A percentile compares a stretch with the other conserved stretches of the same genome.
Evolutionary conservation across 2,797 vertebrate species (phyloP).

Genomic region (Schizopygopsis malacanthus): DNA sequence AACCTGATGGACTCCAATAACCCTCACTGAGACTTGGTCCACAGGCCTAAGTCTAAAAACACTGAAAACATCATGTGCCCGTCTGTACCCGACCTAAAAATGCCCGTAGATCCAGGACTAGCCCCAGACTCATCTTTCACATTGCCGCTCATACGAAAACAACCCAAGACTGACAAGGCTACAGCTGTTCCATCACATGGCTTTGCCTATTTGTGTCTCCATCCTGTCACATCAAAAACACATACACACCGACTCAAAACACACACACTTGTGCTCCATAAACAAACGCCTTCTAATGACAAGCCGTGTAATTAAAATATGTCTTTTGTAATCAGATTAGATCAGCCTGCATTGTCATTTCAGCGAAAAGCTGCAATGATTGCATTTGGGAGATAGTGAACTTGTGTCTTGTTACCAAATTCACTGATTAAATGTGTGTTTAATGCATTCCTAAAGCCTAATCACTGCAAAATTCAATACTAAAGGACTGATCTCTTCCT

Average conservation of each 20-base stretch:
- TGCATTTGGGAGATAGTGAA: slow-evolving; percentile 17
- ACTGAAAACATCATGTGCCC: slow-evolving; percentile 45
- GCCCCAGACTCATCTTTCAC: slow-evolving; percentile 51
- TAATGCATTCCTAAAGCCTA: slow-evolving; percentile 16
- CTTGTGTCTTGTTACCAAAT: neutral
- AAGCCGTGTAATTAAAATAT: slow-evolving; percentile 40
- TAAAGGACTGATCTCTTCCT: slow-evolving; percentile 22
- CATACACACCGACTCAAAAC: slow-evolving; percentile 21
- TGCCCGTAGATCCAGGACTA: slow-evolving; percentile 30
- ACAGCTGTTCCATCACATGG: slow-evolving; percentile 61
- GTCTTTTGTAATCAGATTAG: slow-evolving; percentile 39
- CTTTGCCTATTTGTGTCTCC: slow-evolving; percentile 53
- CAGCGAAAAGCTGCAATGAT: slow-evolving; percentile 4
- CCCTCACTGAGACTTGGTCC: neutral
- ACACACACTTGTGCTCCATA: slow-evolving; percentile 19
- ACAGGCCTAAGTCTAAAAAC: neutral
- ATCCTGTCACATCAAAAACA: slow-evolving; percentile 27
- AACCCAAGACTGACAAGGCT: slow-evolving; percentile 50
- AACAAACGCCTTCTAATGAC: slow-evolving; percentile 37
- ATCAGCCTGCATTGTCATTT: slow-evolving; percentile 1
- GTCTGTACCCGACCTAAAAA: slow-evolving; percentile 53
- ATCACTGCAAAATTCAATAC: slow-evolving; percentile 33
- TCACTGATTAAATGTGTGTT: slow-evolving; percentile 19
- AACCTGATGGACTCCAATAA: neutral
- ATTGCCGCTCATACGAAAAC: slow-evolving; percentile 26